Conservation (phyloP, 2,113 vertebrate species). For the Aspidoscelis tigris region DNA sequence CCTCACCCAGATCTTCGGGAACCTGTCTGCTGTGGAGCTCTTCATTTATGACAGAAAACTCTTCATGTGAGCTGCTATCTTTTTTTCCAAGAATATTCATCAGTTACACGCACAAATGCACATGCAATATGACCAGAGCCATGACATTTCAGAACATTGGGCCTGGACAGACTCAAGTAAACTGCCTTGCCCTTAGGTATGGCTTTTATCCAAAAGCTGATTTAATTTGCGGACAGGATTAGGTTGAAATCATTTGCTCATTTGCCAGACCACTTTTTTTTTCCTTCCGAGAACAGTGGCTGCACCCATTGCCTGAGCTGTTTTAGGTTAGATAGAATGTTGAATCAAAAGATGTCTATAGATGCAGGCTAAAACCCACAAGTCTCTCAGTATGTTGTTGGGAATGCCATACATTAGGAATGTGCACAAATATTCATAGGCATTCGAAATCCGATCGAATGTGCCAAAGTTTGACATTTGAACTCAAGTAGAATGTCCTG, state of each 20-base stretch:
- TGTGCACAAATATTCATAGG: no score
- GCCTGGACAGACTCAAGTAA: not conserved
- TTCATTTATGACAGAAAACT: slow-evolving; percentile 81
- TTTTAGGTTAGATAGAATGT: not conserved
- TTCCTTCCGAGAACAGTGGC: no score
- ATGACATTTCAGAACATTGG: not conserved
- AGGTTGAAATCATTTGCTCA: not conserved
- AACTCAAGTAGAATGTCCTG: no score
- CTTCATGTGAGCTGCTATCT: slow-evolving; percentile 76
- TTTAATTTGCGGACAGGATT: not conserved
- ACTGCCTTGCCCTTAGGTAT: not conserved
- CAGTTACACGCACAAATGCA: no score
- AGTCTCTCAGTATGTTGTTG: no score
- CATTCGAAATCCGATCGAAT: no score
- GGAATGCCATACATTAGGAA: no score
- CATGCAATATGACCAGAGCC: not conserved
- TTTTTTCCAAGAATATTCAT: not conserved
- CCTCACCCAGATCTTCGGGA: slow-evolving; percentile 85
- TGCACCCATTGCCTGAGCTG: no score
- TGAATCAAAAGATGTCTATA: not conserved
- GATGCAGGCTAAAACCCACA: not conserved
- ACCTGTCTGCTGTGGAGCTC: slow-evolving; percentile 83
- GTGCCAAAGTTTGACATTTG: no score
- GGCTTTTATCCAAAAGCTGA: not conserved
- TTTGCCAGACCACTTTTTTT: no score